A percentile compares a stretch with the other conserved stretches of the same genome.
Conservation (phyloP, 2,797 vertebrate species). For the Pelochelys cantorii region DNA sequence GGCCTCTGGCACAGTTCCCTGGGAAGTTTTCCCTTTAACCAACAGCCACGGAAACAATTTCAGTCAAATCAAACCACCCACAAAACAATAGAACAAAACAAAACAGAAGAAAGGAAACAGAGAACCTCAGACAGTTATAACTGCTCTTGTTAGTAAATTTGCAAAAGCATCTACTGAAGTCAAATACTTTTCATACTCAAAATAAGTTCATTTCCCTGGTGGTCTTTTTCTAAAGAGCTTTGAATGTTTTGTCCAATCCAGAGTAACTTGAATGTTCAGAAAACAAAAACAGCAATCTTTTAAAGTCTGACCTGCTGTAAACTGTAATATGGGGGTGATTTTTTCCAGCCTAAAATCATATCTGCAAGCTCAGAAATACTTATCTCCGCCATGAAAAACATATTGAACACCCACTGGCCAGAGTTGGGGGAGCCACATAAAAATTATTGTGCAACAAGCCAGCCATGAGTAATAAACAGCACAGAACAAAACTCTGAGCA, state of each 20-base stretch:
- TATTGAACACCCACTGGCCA: constrained; percentile 36
- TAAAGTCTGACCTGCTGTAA: not conserved
- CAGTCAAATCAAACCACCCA: constrained; percentile 44
- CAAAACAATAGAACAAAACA: constrained; percentile 49
- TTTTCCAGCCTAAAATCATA: constrained; percentile 41
- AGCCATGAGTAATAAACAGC: constrained; percentile 71
- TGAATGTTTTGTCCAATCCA: not conserved
- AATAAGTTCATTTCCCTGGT: constrained; percentile 32
- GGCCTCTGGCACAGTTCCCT: not conserved
- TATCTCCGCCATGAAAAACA: constrained; percentile 15
- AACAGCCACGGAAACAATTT: constrained; percentile 31
- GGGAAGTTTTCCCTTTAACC: constrained; percentile 32
- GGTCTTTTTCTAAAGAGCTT: constrained; percentile 40
- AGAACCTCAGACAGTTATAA: constrained; percentile 23
- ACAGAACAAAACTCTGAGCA: constrained; percentile 16
- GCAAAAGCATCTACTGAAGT: constrained; percentile 37
- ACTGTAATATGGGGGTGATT: constrained; percentile 24
- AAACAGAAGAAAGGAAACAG: constrained; percentile 32
- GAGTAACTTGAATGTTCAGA: constrained; percentile 53
- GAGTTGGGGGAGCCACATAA: constrained; percentile 38
- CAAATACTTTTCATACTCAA: constrained; percentile 41
- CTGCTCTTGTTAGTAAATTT: not conserved
- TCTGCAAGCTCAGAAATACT: constrained; percentile 57
- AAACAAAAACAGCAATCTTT: constrained; percentile 49
- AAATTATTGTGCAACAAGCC: constrained; percentile 51